Evolutionary conservation across 1,140 invertebrate genomes (phyloP).

Genomic region (Drosophila saltans): DNA sequence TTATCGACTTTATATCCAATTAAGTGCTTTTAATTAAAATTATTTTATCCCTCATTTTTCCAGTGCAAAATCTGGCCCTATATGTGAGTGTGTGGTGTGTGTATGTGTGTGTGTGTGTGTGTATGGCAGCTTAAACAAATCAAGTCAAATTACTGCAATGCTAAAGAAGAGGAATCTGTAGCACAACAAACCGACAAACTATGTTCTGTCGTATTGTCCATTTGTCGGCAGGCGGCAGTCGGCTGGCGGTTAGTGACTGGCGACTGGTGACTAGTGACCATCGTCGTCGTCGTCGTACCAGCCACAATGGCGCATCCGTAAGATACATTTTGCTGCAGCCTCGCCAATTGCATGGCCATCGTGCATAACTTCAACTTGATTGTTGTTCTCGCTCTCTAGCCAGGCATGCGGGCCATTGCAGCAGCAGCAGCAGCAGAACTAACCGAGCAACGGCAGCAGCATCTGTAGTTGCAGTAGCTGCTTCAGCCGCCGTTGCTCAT

Average conservation of each 20-base stretch:
- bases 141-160: conserved; percentile 78
- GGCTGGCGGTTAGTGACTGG: background rate
- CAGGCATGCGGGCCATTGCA: conserved; percentile 73
- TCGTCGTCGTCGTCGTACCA: conserved; percentile 54
- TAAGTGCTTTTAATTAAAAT: background rate
- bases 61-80: conserved; percentile 27
- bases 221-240: background rate
- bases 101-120: conserved; percentile 30
- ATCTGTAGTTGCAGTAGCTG: conserved; percentile 28
- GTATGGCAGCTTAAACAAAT: conserved; percentile 72
- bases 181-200: conserved; percentile 47
- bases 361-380: conserved; percentile 76
- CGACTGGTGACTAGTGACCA: conserved; percentile 34
- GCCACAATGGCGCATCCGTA: conserved; percentile 73
- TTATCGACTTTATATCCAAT: too few relatives aligned
- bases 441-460: conserved; percentile 31
- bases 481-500: conserved; percentile 69
- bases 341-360: conserved; percentile 74
- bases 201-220: conserved; percentile 21
- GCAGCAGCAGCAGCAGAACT: conserved; percentile 10
- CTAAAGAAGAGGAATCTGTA: conserved; percentile 68
- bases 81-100: background rate
- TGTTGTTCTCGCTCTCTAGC: conserved; percentile 52
- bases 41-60: conserved; percentile 11
- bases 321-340: conserved; percentile 65